phyloP scores from a whole-genome alignment of 2,113 vertebrate genomes.

The Colinus virginianus region DNA sequence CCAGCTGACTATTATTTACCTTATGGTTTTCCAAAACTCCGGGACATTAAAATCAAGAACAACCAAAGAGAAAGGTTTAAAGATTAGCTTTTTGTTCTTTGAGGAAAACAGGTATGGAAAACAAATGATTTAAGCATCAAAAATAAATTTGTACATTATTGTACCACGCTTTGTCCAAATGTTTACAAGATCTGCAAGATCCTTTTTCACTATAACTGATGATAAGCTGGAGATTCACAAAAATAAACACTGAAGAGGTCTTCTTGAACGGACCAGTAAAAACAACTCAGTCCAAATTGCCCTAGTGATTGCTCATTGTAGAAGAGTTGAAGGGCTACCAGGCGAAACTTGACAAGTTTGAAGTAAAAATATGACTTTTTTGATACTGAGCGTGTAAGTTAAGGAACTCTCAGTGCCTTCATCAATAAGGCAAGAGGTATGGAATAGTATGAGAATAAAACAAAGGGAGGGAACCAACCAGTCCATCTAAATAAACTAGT shows the following conservation, averaged over 20 bases:
- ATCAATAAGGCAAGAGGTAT: not conserved
- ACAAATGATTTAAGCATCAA: not conserved
- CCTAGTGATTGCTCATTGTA: not conserved
- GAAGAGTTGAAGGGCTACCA: not conserved
- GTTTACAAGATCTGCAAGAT: not conserved
- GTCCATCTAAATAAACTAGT: not conserved
- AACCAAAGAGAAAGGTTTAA: too few species aligned
- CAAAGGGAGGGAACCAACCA: not conserved
- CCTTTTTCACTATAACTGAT: not conserved
- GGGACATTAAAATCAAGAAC: too few species aligned
- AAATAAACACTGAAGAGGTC: not conserved
- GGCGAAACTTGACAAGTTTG: not conserved
- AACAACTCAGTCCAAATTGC: not conserved
- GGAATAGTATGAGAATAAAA: not conserved
- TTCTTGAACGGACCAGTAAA: not conserved
- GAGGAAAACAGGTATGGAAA: not conserved
- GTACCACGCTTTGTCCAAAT: not conserved
- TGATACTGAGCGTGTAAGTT: not conserved
- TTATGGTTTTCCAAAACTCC: not conserved
- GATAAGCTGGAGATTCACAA: not conserved
- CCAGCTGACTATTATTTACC: not conserved
- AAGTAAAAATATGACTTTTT: not conserved
- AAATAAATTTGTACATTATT: not conserved
- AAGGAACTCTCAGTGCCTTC: not conserved
- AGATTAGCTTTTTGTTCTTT: not conserved